These are phyloP conservation scores for Bovichtus diacanthus DNA, from an alignment of 2,797 vertebrate genomes.

Conservation along the genomic window DNA sequence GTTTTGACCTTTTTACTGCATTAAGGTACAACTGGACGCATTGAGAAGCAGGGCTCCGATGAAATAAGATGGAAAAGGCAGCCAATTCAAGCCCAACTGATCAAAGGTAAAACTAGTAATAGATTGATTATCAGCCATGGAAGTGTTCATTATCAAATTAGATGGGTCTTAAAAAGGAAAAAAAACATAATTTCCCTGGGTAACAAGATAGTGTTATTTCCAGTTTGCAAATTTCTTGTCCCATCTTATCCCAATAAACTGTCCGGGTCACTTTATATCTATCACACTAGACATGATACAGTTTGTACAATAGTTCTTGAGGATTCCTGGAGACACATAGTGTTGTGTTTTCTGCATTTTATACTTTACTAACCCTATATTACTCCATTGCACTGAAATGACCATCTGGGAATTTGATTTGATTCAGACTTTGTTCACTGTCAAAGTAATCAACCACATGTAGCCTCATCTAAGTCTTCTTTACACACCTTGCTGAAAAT, in stretches of 20 bases:
- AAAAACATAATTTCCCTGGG: conserved; percentile 4
- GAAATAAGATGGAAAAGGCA: conserved; percentile 55
- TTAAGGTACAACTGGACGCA: conserved; percentile 70
- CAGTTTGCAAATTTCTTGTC: background rate
- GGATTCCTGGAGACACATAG: background rate
- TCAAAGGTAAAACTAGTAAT: conserved; percentile 6
- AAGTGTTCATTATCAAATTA: conserved; percentile 23
- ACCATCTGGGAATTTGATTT: no score
- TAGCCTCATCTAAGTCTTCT: background rate
- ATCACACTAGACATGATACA: background rate
- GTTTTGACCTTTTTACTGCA: conserved; percentile 85
- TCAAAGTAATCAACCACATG: background rate
- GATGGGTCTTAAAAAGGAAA: background rate
- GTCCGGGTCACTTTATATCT: background rate
- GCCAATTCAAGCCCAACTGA: conserved; percentile 34
- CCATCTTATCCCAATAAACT: background rate
- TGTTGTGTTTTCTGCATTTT: background rate
- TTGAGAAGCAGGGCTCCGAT: conserved; percentile 51
- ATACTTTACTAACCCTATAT: background rate
- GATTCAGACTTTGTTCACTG: no score
- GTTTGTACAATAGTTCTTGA: background rate
- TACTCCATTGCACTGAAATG: background rate
- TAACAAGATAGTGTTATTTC: background rate
- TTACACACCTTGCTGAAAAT: background rate
- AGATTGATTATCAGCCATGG: background rate